Base-by-base conservation (phyloP, 2,888 invertebrate genomes). In the Campopleginae sp. region DNA sequence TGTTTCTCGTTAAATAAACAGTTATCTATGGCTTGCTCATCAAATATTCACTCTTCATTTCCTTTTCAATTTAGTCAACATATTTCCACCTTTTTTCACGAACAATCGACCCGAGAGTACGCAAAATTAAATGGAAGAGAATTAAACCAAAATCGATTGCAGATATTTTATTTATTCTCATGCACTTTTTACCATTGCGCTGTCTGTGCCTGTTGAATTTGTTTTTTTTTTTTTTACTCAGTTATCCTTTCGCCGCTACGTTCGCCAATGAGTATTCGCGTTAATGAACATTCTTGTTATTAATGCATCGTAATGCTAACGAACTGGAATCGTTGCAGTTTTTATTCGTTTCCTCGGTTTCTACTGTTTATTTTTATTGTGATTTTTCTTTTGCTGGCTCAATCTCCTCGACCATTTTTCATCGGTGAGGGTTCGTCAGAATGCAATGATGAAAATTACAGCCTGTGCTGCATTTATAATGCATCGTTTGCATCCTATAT, bases 91-190 rank as follows among this genome's bases (percentile, higher is more conserved):
- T 58, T 58, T 58, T 58, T 58, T 1, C 23, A 27, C 4, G 58
- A 58, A 27, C 58, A 58, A 58, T 58, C 8, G 27, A 23, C 58
- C 5, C 1, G 14, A 58, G 58, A 27, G 14, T 58, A n/a, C 38
- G 10, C 38, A 1, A 38, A 65, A 65, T 65, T 33, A n/a, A 38
- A 38, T 65, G 8, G 3, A 38, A 38, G 38, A 38, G 63, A 65
- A 38, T 65, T 27, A 58, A 58, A 27, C 14, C 27, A 58, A 58
- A 27, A 14, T 58, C 27, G 12, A 54, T 54, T 54, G 58, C 58
- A 27, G 58, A 58, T 58, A 33, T 65, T 65, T 65, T 65, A 38
- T 38, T 65, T 38, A 65, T n/a, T 38, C 38, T 65, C 33, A 65
- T 65, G n/a, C 38, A 38, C 63, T 58, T 58, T 58, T 58, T 58